These are phyloP conservation scores for Podarcis cretensis DNA, from an alignment of 2,113 vertebrate species.

Conservation along the genomic window DNA sequence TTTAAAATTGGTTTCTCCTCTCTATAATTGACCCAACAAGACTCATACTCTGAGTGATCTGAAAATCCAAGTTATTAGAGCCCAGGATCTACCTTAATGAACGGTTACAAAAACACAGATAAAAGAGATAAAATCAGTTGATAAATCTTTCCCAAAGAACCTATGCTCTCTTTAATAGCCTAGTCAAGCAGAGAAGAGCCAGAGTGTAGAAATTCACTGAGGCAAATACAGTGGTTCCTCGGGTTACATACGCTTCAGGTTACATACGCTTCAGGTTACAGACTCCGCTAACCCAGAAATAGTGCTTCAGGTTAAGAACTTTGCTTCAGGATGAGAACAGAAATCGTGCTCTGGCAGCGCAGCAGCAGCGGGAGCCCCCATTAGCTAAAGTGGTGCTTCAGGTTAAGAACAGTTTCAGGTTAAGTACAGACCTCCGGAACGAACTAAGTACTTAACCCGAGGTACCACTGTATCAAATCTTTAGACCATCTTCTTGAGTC, in stretches of 20 bases:
- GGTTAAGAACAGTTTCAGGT: too few species aligned
- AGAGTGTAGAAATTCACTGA: background rate
- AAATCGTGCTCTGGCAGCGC: too few species aligned
- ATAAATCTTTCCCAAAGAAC: background rate
- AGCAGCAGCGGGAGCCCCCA: too few species aligned
- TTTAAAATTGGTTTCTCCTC: conserved; percentile 13
- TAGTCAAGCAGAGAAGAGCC: background rate
- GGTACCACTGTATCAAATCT: background rate
- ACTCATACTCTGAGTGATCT: background rate
- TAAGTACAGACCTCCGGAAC: too few species aligned
- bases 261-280: too few species aligned
- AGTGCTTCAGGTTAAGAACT: too few species aligned
- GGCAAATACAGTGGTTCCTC: background rate
- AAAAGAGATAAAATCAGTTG: background rate
- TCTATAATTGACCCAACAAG: background rate
- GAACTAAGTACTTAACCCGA: too few species aligned
- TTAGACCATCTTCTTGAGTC: background rate
- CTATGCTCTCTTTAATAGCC: background rate
- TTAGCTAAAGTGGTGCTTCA: too few species aligned
- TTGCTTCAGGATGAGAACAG: too few species aligned
- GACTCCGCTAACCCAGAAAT: too few species aligned
- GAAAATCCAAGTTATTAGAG: background rate
- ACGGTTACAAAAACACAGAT: background rate
- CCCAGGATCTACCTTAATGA: background rate
- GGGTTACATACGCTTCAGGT: too few species aligned